Conservation (phyloP, 2,113 vertebrate genomes). For the Rafetus swinhoei region DNA sequence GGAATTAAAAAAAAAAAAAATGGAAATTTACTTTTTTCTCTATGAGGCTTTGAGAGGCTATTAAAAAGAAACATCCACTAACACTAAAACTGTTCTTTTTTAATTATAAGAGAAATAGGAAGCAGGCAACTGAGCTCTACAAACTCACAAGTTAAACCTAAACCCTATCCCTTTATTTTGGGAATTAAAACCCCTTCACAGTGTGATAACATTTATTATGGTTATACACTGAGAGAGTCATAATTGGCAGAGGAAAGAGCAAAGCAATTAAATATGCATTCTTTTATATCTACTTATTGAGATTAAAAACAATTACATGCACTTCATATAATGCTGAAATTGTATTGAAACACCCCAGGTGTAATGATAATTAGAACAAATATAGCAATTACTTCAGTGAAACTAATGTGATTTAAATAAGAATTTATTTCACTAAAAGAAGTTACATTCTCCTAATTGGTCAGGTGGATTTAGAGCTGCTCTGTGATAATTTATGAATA, state of each 20-base stretch:
- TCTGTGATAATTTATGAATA: not conserved
- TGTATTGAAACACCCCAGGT: not conserved
- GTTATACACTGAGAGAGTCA: not conserved
- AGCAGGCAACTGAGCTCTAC: not conserved
- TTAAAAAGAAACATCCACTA: not conserved
- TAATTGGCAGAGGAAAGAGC: not conserved
- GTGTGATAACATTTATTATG: not conserved
- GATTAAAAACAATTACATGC: not conserved
- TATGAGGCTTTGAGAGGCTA: not conserved
- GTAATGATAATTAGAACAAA: not conserved
- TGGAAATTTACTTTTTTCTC: not conserved
- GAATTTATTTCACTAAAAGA: not conserved
- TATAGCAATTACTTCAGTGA: not conserved
- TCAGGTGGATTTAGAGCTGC: not conserved
- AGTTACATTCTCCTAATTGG: not conserved
- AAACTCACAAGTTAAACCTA: not conserved
- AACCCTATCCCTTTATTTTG: not conserved
- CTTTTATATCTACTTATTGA: not conserved
- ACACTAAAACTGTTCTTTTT: not conserved
- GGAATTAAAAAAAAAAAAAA: not conserved
- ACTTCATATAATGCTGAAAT: not conserved
- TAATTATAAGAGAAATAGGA: not conserved
- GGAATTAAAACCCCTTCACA: not conserved
- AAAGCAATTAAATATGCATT: not conserved
- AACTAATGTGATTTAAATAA: not conserved